Conservation (phyloP, 2,888 invertebrate species). For the Caenorhabditis macrosperma region DNA sequence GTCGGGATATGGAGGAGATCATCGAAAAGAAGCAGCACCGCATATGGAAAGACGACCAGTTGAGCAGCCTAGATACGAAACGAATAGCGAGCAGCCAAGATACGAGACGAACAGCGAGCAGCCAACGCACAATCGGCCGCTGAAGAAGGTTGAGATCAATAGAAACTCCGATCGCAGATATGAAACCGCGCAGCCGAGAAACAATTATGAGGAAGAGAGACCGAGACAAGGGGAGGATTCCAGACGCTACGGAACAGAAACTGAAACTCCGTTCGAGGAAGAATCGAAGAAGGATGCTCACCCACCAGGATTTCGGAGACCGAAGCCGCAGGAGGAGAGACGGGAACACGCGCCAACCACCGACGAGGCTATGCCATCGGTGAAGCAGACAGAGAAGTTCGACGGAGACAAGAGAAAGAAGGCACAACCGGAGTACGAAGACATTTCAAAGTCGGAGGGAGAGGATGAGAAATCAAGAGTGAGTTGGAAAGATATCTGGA, state of each 20-base stretch:
- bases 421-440: constrained; percentile 39
- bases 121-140: constrained; percentile 10
- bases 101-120: constrained; percentile 15
- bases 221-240: constrained; percentile 14
- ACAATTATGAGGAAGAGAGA: constrained; percentile 11
- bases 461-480: constrained; percentile 23
- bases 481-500: no score
- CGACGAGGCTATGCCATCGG: constrained; percentile 25
- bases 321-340: constrained; percentile 32
- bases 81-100: not conserved
- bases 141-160: constrained; percentile 42
- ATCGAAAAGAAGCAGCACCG: not conserved
- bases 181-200: constrained; percentile 5
- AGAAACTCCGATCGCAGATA: constrained; percentile 18
- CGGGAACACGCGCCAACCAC: constrained; percentile 22
- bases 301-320: constrained; percentile 50
- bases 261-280: constrained; percentile 18
- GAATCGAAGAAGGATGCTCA: constrained; percentile 18
- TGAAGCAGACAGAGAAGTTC: constrained; percentile 33
- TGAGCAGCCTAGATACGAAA: constrained; percentile 2
- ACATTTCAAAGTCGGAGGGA: constrained; percentile 30
- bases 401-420: constrained; percentile 36
- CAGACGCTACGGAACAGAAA: constrained; percentile 33
- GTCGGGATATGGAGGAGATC: constrained; percentile 39
- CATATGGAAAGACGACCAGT: constrained; percentile 18